phyloP scores from a whole-genome alignment of 2,888 invertebrate species.

The Pseudoips prasinana region DNA sequence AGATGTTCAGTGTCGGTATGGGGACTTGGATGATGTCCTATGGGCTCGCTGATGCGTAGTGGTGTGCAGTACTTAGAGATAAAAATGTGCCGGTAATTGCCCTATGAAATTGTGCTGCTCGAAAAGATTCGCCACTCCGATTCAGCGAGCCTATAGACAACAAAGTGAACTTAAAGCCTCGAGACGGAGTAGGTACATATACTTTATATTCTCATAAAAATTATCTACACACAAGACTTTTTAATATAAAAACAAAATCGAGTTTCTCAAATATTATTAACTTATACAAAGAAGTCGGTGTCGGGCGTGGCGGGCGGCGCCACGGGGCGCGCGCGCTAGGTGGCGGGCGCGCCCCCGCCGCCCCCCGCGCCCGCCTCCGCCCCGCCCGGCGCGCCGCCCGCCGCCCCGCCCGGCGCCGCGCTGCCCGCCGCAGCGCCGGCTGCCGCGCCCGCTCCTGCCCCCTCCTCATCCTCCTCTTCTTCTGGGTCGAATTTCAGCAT shows the following conservation, averaged over 20 bases:
- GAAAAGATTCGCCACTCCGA: too few species aligned
- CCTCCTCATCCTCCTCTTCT: slow-evolving; percentile 88
- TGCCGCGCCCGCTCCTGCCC: slow-evolving; percentile 24
- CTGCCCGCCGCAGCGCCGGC: slow-evolving; percentile 74
- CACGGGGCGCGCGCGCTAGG: slow-evolving; percentile 7
- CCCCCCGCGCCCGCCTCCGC: slow-evolving; percentile 24
- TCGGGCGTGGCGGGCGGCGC: slow-evolving; percentile 15
- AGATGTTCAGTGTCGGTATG: too few species aligned
- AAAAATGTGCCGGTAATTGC: too few species aligned
- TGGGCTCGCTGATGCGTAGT: too few species aligned
- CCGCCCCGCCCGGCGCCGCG: slow-evolving; percentile 37
- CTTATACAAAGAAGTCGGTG: slow-evolving; percentile 42
- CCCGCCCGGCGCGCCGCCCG: slow-evolving; percentile 55
- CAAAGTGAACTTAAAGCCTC: slow-evolving; percentile 52
- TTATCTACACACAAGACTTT: slow-evolving; percentile 80
- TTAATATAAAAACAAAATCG: slow-evolving; percentile 72
- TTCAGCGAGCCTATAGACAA: too few species aligned
- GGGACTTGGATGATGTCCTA: too few species aligned
- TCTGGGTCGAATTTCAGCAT: slow-evolving; percentile 93
- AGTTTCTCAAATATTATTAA: slow-evolving; percentile 65
- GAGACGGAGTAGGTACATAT: slow-evolving; percentile 72
- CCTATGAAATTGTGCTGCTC: too few species aligned
- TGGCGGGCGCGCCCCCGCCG: slow-evolving; percentile 25
- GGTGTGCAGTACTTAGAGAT: too few species aligned
- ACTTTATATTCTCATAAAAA: slow-evolving; percentile 80